phyloP scores from a whole-genome alignment of 2,797 vertebrate species.

The Lutjanus argentimaculatus region DNA sequence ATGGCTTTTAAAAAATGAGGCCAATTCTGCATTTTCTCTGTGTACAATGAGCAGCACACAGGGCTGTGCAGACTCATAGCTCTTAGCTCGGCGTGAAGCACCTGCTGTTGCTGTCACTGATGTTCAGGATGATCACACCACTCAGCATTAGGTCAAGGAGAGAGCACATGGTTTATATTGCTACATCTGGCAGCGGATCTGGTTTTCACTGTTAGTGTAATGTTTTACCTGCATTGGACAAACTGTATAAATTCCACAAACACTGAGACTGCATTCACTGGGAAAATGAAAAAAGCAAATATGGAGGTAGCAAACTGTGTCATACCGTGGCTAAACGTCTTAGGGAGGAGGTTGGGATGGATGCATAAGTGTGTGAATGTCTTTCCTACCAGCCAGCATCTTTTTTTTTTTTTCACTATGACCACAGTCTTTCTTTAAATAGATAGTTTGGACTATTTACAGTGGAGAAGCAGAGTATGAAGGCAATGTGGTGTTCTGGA shows the following conservation, averaged over 20 bases:
- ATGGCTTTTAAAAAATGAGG: not conserved
- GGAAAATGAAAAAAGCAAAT: not conserved
- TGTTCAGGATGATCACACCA: not conserved
- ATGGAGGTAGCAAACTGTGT: not conserved
- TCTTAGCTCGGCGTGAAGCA: not conserved
- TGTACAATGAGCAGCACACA: not conserved
- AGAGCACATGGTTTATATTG: not conserved
- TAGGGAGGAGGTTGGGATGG: not conserved
- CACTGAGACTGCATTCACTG: not conserved
- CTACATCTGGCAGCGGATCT: not conserved
- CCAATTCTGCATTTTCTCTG: not conserved
- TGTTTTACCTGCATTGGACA: not conserved
- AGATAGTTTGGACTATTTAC: too few species aligned
- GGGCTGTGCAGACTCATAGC: not conserved
- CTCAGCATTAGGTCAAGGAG: not conserved
- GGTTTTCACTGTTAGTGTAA: too few species aligned
- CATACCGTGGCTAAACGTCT: accelerated
- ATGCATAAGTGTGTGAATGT: not conserved
- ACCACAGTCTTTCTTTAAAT: not conserved
- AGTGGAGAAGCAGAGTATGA: too few species aligned
- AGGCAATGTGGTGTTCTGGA: too few species aligned
- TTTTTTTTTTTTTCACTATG: too few species aligned
- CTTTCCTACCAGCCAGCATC: not conserved
- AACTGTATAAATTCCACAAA: not conserved
- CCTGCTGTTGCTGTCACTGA: not conserved